Base-by-base conservation (phyloP, 2,888 invertebrate genomes). In the Drosophila paranaensis region DNA sequence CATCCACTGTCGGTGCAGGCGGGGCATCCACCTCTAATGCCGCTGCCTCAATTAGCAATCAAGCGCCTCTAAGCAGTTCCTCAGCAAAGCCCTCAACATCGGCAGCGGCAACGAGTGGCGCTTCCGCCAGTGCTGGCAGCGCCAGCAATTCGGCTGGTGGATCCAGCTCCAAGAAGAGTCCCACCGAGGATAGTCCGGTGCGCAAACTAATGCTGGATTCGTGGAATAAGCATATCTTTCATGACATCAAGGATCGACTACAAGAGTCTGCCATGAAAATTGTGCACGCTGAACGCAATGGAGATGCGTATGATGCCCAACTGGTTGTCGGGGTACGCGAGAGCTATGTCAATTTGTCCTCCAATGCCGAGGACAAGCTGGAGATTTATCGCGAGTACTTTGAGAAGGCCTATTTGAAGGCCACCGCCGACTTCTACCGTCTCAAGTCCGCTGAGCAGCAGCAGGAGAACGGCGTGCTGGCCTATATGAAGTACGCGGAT, bases 221-320 rank as follows among this genome's bases (percentile, higher is more conserved):
- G 69, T 99, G 99, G 99, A 99, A 99, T 93, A 96, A 97, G 91
- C 97, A 97, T 92, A 99, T 99, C 90, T 99, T 99, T 93, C 95
- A 96, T 92, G 97, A 98, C 92, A 98, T 99, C 79, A 98, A 98
- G 92, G 96, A 97, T 91, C 95, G 97, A 77, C 93, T 98, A 55
- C 98, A 98, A 93, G 96, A 97, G 91, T 98, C 98, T 82, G 99
- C 99, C 3, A 99, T 99, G 98, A 97, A 98, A 93, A 94, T 99
- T 77, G 98, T 99, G 10, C 97, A 98, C 91, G 96, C 98, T 3
- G 99, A 99, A 93, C 95, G 99, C 75, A 98, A 98, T 93, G 99
- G 99, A 2, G 98, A 99, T 93, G 97, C 98, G 5, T 99, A 99
- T 93, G 99, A 99, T 93, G 97, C 98, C 20, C 98, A 98, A 91